Evolutionary conservation across 1,140 invertebrate species (phyloP), one percentile per base, ranked within the genome.

Genomic region (Ceratina calcarata): DNA sequence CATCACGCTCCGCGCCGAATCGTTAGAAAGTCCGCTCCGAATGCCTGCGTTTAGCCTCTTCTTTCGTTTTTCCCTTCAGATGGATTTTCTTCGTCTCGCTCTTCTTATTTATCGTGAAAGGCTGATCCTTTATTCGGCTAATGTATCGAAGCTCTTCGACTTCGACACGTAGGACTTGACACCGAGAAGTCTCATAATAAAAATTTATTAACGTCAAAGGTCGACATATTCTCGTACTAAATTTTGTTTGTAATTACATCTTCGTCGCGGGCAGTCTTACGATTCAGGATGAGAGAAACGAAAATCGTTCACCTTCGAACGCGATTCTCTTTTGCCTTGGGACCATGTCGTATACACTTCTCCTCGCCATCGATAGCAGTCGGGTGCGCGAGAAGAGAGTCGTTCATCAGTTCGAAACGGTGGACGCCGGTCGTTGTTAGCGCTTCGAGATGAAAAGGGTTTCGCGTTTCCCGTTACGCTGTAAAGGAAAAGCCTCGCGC

Each of bases 1-100:
- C 77, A 89, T 89, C 88, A 88, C 90, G 87, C 85, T 84, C 88
- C 32, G 87, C 85, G 75, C 88, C 88, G 84, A 90, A 89, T 90
- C 87, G 90, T 90, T 90, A 90, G 90, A 91, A 91, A 90, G 90
- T 90, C 86, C 58, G 78, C 66, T 80, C 77, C 58, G 57, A 60
- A 65, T 77, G 58, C 57, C 18, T 37, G 65, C 69, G 71, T 57
- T 66, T 15, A 8, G 3, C 13, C 45, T 51, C 45, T 4, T 62
- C 49, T 24, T 53, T 68, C 65, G 49, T 68, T 61, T 62, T 62
- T 67, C 60, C 20, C 8, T 22, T 45, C 37, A 45, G 37, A 20
- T 0, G 2, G 13, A n/a, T 18, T 13, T 4, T 13, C 45, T 13
- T 16, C 15, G 6, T 58, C 37, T 51, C 57, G 13, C 45, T 45